These are phyloP conservation scores for Spheniscus humboldti DNA, from an alignment of 2,797 vertebrate species.

Conservation along the genomic window DNA sequence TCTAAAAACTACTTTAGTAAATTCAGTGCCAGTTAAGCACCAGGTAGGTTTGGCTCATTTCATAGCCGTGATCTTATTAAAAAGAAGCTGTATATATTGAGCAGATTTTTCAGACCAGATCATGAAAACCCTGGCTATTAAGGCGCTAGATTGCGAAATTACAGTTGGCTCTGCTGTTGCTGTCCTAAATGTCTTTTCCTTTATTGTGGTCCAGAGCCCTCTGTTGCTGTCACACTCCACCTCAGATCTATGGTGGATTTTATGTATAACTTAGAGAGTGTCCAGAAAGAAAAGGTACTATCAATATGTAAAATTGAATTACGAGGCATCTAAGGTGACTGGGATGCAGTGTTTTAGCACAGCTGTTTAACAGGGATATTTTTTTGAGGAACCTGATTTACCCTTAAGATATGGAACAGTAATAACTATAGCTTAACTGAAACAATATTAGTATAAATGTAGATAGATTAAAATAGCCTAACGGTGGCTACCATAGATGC, in stretches of 20 bases:
- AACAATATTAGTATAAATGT: neutral
- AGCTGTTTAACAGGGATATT: neutral
- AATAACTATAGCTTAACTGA: neutral
- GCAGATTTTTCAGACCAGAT: constrained; percentile 3
- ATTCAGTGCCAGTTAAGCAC: neutral
- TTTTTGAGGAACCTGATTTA: neutral
- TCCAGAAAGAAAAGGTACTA: neutral
- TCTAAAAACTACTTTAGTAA: neutral
- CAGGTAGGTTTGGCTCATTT: neutral
- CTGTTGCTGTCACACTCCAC: neutral
- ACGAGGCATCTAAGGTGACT: neutral
- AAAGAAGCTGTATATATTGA: neutral
- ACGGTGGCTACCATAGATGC: neutral
- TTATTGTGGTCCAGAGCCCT: neutral
- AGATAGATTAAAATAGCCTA: neutral
- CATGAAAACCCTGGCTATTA: neutral
- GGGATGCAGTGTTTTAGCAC: neutral
- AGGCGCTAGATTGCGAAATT: neutral
- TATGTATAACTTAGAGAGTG: neutral
- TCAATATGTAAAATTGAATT: neutral
- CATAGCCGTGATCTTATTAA: neutral
- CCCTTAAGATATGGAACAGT: neutral
- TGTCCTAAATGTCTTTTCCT: neutral
- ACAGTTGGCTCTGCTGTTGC: neutral
- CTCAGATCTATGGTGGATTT: neutral